phyloP scores from a whole-genome alignment of 2,888 invertebrate species.

The Drosophila meridionalis region DNA sequence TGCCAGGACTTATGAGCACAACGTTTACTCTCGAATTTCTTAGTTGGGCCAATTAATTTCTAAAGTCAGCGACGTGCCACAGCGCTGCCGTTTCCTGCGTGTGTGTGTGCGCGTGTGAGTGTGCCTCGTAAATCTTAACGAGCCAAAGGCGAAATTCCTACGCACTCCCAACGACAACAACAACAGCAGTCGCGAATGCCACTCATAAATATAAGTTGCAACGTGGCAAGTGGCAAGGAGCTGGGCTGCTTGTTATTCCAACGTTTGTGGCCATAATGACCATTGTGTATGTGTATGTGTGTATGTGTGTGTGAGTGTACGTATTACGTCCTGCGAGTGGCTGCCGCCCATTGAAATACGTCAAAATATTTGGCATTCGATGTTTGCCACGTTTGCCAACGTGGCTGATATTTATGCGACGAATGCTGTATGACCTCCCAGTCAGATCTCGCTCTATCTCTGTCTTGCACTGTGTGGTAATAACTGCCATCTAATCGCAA shows the following conservation, averaged over 20 bases:
- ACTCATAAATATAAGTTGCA: slow-evolving; percentile 74
- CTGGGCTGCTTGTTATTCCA: slow-evolving; percentile 61
- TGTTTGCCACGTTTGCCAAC: slow-evolving; percentile 72
- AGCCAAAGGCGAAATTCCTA: slow-evolving; percentile 79
- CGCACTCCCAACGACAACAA: slow-evolving; percentile 52
- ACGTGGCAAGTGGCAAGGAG: slow-evolving; percentile 50
- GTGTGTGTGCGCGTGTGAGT: slow-evolving; percentile 17
- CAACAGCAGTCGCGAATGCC: slow-evolving; percentile 58
- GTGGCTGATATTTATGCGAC: slow-evolving; percentile 58
- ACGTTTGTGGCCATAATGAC: slow-evolving; percentile 74
- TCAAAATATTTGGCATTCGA: slow-evolving; percentile 82
- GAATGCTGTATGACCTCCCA: slow-evolving; percentile 17
- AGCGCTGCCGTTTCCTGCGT: slow-evolving; percentile 28
- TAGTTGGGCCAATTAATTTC: slow-evolving; percentile 82
- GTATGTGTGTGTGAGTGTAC: slow-evolving; percentile 6
- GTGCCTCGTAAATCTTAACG: slow-evolving; percentile 78
- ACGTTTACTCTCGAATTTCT: slow-evolving; percentile 77
- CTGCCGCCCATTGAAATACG: slow-evolving; percentile 65
- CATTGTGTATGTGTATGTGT: slow-evolving; percentile 51
- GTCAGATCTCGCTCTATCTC: neutral
- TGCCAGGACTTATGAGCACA: slow-evolving; percentile 75
- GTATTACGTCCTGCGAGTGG: slow-evolving; percentile 6
- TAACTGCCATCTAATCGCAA: slow-evolving; percentile 79
- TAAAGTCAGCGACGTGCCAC: slow-evolving; percentile 77
- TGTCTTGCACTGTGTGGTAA: slow-evolving; percentile 30